Evolutionary conservation across 30 jellyfish, hydroid and myxozoan genomes (phyloP), one percentile per base, ranked within the genome.

Genomic region (Aurelia sp.): DNA sequence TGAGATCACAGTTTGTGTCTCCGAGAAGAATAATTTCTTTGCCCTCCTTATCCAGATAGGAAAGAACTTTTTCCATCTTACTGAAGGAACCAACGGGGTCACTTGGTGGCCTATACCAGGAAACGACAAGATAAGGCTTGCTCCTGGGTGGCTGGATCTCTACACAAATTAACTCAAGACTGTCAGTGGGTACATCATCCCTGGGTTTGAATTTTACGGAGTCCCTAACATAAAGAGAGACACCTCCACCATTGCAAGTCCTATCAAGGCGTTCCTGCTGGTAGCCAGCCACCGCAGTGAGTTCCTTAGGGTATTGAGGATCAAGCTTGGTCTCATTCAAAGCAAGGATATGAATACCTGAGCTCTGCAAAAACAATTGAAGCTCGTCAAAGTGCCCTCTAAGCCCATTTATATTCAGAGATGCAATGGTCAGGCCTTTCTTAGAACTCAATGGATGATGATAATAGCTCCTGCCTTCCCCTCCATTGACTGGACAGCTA

Each of bases 241-340:
- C n/a, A 63, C 38, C 31, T n/a, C 74, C 74, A 63, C 74, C 74
- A 20, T 44, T 17, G 50, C n/a, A 16, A 63, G 30, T 13, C 50
- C 79, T 27, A 22, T 68, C 79, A 16, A 57, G 40, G 18, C 21
- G 79, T 31, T 68, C 21, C 6, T 5, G 79, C 48, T 68, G 50
- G 38, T 20, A 27, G 15, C 79, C 58, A 27, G 22, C 38, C 40
- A 68, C 48, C n/a, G 22, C 48, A 68, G 79, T 68, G 40, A 68
- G 61, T 27, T 68, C 60, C 48, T 68, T 68, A 13, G 79, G 79
- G 31, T 31, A 22, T 22, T 31, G 62, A 20, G 79, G 79, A 68
- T 68, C 79, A 31, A 68, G 79, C 47, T 68, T 68, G 47, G 79
- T 68, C 59, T 68, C 79, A 17, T 22, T 68, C 47, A 27, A 68